phyloP scores from a whole-genome alignment of 2,797 vertebrate genomes.

The Helicolenus hilgendorfi region DNA sequence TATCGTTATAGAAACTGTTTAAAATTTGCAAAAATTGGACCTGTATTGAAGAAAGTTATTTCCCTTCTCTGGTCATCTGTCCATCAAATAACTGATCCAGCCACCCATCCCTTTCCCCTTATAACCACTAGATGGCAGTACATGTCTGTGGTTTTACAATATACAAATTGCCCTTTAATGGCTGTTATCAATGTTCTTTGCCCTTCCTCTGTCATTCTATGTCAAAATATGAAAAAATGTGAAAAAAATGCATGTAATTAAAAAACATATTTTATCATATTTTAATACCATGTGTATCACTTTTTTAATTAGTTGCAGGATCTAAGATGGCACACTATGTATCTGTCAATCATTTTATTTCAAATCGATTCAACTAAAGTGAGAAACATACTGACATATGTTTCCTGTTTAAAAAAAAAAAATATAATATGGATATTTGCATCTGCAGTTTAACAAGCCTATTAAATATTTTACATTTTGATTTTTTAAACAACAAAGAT shows the following conservation, averaged over 20 bases:
- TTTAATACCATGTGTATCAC: background rate
- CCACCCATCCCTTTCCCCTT: background rate
- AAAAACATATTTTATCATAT: background rate
- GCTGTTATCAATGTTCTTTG: conserved; percentile 49
- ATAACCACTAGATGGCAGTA: conserved; percentile 88
- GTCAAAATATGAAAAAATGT: conserved; percentile 25
- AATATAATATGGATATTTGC: background rate
- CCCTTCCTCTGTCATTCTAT: conserved; percentile 53
- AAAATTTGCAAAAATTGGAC: background rate
- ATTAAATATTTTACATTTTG: background rate
- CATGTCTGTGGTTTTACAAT: conserved; percentile 57
- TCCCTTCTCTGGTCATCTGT: background rate
- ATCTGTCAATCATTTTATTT: background rate
- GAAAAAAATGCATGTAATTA: conserved; percentile 11
- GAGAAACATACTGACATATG: background rate
- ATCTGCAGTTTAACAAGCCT: background rate
- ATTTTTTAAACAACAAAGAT: background rate
- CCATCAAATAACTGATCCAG: background rate
- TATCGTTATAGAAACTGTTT: background rate
- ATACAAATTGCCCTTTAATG: conserved; percentile 31
- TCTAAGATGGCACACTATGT: background rate
- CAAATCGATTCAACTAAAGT: background rate
- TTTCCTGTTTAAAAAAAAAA: background rate
- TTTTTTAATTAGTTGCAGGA: background rate
- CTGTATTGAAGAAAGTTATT: background rate